A percentile compares a stretch with the other conserved stretches of the same genome.
These are phyloP conservation scores for Psophia crepitans DNA, from an alignment of 2,113 vertebrate species.

Conservation along the genomic window DNA sequence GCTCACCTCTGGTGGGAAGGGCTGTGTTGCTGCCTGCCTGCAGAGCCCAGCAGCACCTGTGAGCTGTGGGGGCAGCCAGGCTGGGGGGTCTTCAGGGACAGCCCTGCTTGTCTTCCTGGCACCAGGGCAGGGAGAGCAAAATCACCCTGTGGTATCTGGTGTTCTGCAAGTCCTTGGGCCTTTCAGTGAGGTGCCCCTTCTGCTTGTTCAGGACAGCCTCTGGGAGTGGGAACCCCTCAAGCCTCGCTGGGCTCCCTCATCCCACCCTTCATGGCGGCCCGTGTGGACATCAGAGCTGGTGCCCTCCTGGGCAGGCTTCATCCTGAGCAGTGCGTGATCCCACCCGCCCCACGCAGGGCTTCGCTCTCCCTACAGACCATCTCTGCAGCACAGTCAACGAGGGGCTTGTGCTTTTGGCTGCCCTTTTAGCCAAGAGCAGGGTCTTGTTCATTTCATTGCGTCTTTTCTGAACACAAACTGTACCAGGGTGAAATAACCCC, in stretches of 20 bases:
- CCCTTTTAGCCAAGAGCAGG: background rate
- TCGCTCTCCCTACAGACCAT: fast-evolving
- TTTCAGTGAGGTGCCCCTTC: background rate
- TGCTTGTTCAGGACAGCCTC: background rate
- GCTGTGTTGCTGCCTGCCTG: background rate
- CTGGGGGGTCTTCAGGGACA: too few species aligned
- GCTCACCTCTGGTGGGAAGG: background rate
- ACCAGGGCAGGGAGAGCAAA: background rate
- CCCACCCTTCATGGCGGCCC: fast-evolving
- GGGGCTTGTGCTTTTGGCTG: fast-evolving
- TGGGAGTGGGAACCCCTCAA: too few species aligned
- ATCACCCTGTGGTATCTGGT: background rate
- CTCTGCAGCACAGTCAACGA: background rate
- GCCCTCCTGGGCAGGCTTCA: too few species aligned
- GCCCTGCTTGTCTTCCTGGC: background rate
- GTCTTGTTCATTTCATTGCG: too few species aligned
- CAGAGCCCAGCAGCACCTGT: background rate
- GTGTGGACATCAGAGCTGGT: fast-evolving
- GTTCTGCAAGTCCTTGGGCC: background rate
- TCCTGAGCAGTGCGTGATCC: too few species aligned
- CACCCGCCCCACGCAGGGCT: background rate
- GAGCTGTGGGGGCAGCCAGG: background rate
- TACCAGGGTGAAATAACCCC: background rate
- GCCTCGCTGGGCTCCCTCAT: background rate
- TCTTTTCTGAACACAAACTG: background rate